A percentile compares a stretch with the other conserved stretches of the same genome.
Evolutionary conservation across 1,140 invertebrate genomes (phyloP).

Genomic region (Leptinotarsa undecemlineata): DNA sequence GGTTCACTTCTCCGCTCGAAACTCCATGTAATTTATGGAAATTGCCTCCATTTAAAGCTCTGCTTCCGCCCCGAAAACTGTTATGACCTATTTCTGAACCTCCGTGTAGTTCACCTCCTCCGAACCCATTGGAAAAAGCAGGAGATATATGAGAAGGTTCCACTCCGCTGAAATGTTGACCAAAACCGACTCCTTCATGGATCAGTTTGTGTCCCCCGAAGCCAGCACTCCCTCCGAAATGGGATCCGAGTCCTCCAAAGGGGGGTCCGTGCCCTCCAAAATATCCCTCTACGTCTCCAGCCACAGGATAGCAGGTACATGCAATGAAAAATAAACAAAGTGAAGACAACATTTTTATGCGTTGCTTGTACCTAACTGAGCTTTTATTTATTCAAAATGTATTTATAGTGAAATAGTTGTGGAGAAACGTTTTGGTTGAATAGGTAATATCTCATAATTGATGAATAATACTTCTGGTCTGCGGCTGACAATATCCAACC

Average conservation of each 20-base stretch:
- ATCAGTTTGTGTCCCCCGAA: background rate
- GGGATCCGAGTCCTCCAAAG: background rate
- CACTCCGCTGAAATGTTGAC: too few relatives aligned
- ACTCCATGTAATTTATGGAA: background rate
- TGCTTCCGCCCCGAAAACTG: slow-evolving; percentile 32
- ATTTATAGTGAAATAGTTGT: background rate
- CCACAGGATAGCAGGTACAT: background rate
- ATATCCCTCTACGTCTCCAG: background rate
- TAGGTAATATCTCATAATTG: slow-evolving; percentile 6
- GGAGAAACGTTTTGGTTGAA: background rate
- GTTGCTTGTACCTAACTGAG: background rate
- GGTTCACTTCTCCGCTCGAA: background rate
- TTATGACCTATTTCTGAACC: background rate
- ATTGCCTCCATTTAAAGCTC: slow-evolving; percentile 56
- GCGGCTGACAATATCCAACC: background rate
- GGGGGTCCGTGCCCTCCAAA: too few relatives aligned
- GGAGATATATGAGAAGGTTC: too few relatives aligned
- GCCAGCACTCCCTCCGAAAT: background rate
- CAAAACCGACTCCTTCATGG: too few relatives aligned
- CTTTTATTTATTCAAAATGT: background rate
- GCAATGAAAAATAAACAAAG: background rate
- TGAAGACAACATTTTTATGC: background rate
- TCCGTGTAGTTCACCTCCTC: background rate
- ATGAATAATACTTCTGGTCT: slow-evolving; percentile 5
- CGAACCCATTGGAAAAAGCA: too few relatives aligned